Conservation (phyloP, 2,113 vertebrate species). For the Ctenomys sociabilis region DNA sequence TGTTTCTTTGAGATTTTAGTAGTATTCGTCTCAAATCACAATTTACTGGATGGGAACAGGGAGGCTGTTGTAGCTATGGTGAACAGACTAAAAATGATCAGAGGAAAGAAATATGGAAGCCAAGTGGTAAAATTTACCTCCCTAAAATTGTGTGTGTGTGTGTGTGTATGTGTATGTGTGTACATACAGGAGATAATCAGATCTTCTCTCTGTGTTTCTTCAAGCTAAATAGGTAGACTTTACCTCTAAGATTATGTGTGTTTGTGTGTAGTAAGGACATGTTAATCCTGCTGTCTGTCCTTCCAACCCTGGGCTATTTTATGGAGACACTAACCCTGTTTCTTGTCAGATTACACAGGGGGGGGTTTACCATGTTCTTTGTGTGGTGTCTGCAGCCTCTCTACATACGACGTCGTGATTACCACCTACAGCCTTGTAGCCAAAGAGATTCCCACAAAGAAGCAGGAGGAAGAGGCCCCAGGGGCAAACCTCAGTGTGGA, state of each 20-base stretch:
- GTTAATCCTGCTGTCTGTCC: not conserved
- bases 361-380: not conserved
- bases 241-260: not conserved
- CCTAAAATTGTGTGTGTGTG: not conserved
- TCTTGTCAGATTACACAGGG: not conserved
- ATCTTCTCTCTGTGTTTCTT: not conserved
- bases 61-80: not conserved
- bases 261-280: not conserved
- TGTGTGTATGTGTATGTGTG: not conserved
- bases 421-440: slow-evolving; percentile 95
- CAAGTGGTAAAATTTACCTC: not conserved
- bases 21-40: not conserved
- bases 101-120: not conserved
- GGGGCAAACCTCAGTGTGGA: slow-evolving; percentile 80
- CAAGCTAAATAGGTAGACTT: not conserved
- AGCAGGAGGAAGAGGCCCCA: slow-evolving; percentile 87
- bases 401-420: slow-evolving; percentile 93
- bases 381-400: slow-evolving; percentile 86
- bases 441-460: slow-evolving; percentile 91
- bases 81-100: not conserved
- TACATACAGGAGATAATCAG: not conserved
- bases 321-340: not conserved
- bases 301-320: not conserved
- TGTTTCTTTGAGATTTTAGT: not conserved
- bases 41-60: not conserved